phyloP scores from a whole-genome alignment of 1,140 invertebrate genomes.

The Portunus trituberculatus region DNA sequence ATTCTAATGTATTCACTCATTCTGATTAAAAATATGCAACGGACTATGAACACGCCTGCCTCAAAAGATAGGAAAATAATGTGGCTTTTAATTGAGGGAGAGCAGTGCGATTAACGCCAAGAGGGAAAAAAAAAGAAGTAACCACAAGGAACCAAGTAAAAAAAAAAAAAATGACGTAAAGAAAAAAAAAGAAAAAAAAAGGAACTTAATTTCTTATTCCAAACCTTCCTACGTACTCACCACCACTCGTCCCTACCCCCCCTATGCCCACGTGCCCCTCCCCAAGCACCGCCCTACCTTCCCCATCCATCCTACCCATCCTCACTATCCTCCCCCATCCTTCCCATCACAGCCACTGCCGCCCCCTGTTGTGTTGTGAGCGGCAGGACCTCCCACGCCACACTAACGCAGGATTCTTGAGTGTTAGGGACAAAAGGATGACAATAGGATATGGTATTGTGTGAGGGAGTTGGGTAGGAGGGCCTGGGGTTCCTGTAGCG shows the following conservation, averaged over 20 bases:
- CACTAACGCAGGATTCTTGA: too few relatives aligned
- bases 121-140: too few relatives aligned
- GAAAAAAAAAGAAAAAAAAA: not conserved
- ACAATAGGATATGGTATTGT: too few relatives aligned
- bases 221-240: not conserved
- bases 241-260: too few relatives aligned
- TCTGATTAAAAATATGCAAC: conserved; percentile 76
- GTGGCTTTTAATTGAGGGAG: conserved; percentile 73
- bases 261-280: not conserved
- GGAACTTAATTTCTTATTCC: not conserved
- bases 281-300: not conserved
- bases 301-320: not conserved
- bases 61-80: conserved; percentile 76
- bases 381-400: too few relatives aligned
- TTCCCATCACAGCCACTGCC: not conserved
- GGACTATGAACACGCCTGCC: conserved; percentile 72
- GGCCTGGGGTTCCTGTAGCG: not conserved
- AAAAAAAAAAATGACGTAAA: not conserved
- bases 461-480: not conserved
- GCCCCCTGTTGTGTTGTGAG: not conserved
- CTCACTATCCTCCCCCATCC: not conserved
- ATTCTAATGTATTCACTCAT: conserved; percentile 75
- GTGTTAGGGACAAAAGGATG: not conserved
- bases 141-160: too few relatives aligned
- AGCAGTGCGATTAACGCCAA: conserved; percentile 67